A percentile compares a stretch with the other conserved stretches of the same genome.
These are phyloP conservation scores for Mormyrus iriodes DNA, from an alignment of 2,113 vertebrate species.

Conservation along the genomic window DNA sequence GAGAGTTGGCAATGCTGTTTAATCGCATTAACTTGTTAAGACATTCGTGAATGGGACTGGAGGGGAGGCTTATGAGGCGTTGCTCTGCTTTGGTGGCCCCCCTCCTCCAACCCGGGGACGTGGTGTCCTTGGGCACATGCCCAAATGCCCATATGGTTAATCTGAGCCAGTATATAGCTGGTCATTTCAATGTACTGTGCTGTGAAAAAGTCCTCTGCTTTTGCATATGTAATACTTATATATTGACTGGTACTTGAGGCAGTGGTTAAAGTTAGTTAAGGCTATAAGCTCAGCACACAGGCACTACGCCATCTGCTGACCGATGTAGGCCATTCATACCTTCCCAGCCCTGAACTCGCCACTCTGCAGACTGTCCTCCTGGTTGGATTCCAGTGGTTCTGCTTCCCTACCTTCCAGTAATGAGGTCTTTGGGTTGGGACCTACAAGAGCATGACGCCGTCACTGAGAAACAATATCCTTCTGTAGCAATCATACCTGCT, in stretches of 20 bases:
- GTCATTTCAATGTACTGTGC: background rate
- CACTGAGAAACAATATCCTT: background rate
- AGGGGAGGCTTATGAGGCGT: background rate
- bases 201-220: background rate
- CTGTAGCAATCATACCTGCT: background rate
- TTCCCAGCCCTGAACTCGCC: constrained; percentile 51
- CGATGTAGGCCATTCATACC: constrained; percentile 33
- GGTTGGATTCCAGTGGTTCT: background rate
- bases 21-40: background rate
- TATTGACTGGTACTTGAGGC: background rate
- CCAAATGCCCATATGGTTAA: background rate
- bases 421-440: background rate
- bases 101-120: background rate
- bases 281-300: background rate
- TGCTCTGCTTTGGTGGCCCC: background rate
- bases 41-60: background rate
- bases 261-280: background rate
- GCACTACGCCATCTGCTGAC: background rate
- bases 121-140: background rate
- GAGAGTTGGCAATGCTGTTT: background rate
- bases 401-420: background rate
- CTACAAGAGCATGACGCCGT: background rate
- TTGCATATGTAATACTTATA: background rate
- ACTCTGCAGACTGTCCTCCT: constrained; percentile 23
- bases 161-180: background rate